Evolutionary conservation across 2,888 invertebrate genomes (phyloP).

Genomic region (Athrips mouffetella): DNA sequence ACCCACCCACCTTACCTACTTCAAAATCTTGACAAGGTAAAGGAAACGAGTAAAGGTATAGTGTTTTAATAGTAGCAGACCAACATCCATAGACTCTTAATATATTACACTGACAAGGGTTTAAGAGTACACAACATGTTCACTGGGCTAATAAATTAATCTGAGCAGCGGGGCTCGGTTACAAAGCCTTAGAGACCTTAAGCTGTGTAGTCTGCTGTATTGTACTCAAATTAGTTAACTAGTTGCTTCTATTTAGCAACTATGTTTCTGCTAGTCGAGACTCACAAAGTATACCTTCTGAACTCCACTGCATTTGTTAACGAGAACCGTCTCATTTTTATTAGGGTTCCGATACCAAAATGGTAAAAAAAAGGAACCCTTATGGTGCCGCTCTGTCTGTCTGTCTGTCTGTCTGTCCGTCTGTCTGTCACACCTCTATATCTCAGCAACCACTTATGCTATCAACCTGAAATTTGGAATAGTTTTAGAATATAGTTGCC

Average conservation of each 20-base stretch:
- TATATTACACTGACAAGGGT: neutral
- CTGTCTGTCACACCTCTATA: too few species aligned
- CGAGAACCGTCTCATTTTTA: too few species aligned
- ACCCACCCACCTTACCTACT: too few species aligned
- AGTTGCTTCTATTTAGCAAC: neutral
- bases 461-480: too few species aligned
- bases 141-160: constrained; percentile 6
- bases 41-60: neutral
- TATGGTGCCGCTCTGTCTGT: too few species aligned
- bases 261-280: neutral
- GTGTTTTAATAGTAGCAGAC: neutral
- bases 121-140: constrained; percentile 1
- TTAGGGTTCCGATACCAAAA: too few species aligned
- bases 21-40: too few species aligned
- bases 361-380: too few species aligned
- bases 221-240: constrained; percentile 1
- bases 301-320: neutral
- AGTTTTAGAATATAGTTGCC: too few species aligned
- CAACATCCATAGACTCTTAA: neutral
- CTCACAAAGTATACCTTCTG: neutral
- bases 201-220: neutral
- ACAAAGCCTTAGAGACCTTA: constrained; percentile 3
- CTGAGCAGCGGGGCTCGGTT: neutral
- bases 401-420: too few species aligned
- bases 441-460: too few species aligned